Percentiles rank a stretch among this genome's conserved stretches.
These are phyloP conservation scores for Magallana ariakensis DNA, from an alignment of 1,140 invertebrate genomes.

Conservation along the genomic window DNA sequence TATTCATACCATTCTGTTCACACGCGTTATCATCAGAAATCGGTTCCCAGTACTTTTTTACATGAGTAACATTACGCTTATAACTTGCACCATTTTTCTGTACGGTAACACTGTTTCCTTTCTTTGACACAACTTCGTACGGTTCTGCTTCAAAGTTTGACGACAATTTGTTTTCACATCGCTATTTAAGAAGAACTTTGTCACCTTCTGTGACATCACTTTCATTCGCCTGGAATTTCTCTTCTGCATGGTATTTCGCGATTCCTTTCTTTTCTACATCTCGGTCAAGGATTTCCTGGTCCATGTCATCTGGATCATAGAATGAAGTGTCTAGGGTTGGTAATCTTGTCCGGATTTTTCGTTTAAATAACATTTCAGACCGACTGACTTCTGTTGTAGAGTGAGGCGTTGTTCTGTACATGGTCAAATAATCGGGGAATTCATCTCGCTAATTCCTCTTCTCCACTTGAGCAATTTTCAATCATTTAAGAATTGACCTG, in stretches of 20 bases:
- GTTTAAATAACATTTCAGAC: slow-evolving; percentile 54
- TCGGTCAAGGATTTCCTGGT: slow-evolving; percentile 40
- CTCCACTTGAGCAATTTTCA: slow-evolving; percentile 61
- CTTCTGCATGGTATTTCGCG: slow-evolving; percentile 46
- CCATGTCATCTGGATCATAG: neutral
- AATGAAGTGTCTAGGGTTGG: slow-evolving; percentile 41
- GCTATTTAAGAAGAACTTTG: slow-evolving; percentile 46
- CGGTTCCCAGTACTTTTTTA: no score
- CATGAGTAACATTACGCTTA: no score
- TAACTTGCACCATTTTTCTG: no score
- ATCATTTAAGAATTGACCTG: slow-evolving; percentile 59
- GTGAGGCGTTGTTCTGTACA: slow-evolving; percentile 64
- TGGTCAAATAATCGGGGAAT: no score
- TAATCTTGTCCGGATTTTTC: slow-evolving; percentile 60
- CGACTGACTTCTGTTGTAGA: slow-evolving; percentile 56
- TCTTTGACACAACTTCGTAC: no score
- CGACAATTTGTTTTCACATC: slow-evolving; percentile 19
- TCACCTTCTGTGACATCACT: slow-evolving; percentile 39
- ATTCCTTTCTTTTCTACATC: slow-evolving; percentile 44
- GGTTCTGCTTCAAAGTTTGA: no score
- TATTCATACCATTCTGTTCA: no score
- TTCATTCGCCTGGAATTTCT: neutral
- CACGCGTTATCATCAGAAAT: no score
- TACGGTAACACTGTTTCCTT: no score
- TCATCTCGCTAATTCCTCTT: slow-evolving; percentile 54